Evolutionary conservation across 2,113 vertebrate species (phyloP).

Genomic region (Notechis scutatus): DNA sequence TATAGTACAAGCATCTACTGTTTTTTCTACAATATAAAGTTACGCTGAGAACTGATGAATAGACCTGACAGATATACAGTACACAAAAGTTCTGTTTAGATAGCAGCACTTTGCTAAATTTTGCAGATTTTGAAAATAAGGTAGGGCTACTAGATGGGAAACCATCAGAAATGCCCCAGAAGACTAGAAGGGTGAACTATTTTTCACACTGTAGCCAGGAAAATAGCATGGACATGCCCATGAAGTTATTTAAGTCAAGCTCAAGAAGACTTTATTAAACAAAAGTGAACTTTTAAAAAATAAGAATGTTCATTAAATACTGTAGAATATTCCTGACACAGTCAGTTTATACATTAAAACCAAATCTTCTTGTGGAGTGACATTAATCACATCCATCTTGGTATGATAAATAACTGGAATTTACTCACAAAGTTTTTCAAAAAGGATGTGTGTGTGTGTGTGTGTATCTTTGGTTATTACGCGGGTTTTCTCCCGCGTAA

Average conservation of each 20-base stretch:
- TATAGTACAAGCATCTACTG: background rate
- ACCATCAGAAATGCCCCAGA: background rate
- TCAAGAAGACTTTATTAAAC: background rate
- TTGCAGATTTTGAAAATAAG: background rate
- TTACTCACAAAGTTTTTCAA: background rate
- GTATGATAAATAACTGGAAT: background rate
- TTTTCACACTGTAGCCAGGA: background rate
- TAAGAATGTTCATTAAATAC: background rate
- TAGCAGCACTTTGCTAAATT: background rate
- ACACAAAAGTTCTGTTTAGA: background rate
- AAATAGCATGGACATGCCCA: background rate
- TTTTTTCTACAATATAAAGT: background rate
- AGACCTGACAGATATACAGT: background rate
- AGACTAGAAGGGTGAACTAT: background rate
- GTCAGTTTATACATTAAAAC: background rate
- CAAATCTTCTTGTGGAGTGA: background rate
- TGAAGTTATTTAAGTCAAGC: background rate
- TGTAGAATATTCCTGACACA: background rate
- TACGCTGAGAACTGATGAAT: background rate
- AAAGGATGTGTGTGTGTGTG: background rate
- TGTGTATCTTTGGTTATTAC: too few relatives aligned
- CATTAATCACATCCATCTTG: background rate
- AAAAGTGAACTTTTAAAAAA: background rate
- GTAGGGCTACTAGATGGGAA: background rate
- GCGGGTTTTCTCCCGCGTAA: too few relatives aligned